A percentile compares a stretch with the other conserved stretches of the same genome.
Conservation (phyloP, 2,113 vertebrate genomes). For the Ifrita kowaldi region DNA sequence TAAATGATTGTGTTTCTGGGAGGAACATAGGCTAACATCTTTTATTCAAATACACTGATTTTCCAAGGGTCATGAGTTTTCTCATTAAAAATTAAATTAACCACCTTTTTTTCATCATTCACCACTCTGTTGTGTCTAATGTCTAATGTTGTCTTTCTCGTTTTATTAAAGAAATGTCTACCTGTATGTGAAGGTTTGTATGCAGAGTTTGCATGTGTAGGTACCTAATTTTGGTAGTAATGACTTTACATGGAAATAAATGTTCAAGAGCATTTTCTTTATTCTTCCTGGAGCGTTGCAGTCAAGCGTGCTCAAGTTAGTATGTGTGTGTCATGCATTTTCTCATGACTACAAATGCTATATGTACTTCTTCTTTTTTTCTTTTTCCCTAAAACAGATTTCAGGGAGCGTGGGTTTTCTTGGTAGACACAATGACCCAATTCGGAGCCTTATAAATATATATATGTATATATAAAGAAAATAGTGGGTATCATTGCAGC, state of each 20-base stretch:
- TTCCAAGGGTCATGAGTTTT: conserved; percentile 47
- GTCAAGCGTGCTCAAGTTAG: neutral
- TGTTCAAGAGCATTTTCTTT: neutral
- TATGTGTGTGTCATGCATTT: neutral
- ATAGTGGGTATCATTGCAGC: neutral
- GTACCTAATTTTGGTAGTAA: neutral
- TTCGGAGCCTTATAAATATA: neutral
- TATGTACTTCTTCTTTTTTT: accelerated
- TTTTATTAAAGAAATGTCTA: conserved; percentile 19
- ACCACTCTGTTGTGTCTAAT: conserved; percentile 19
- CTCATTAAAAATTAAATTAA: conserved; percentile 67
- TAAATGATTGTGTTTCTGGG: conserved; percentile 41
- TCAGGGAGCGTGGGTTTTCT: neutral
- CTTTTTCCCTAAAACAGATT: neutral
- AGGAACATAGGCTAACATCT: conserved; percentile 6
- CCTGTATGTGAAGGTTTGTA: neutral
- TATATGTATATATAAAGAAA: neutral
- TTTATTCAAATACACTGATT: conserved; percentile 59
- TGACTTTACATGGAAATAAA: neutral
- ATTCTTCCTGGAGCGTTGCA: neutral
- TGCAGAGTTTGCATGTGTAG: neutral
- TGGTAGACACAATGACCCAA: neutral
- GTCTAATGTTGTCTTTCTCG: neutral
- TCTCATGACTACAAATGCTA: neutral
- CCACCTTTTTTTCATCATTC: conserved; percentile 45